These are phyloP conservation scores for Apis mellifera DNA, from an alignment of 1,140 invertebrate genomes.

Conservation along the genomic window Amel_HAv3.1 CM009938.2:5859501-5860000, in stretches of 20 bases:
- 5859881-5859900: slow-evolving; percentile 1
- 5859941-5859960: neutral
- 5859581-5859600: too few relatives aligned
- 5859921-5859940: neutral
- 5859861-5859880: neutral
- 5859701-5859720: neutral
- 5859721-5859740: neutral
- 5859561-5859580: too few relatives aligned
- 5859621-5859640: neutral
- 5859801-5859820: neutral
- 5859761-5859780: slow-evolving; percentile 12
- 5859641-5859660: neutral
- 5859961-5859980: too few relatives aligned
- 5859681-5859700: neutral
- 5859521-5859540: too few relatives aligned
- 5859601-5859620: neutral
- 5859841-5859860: neutral
- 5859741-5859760: neutral
- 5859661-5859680: slow-evolving; percentile 4
- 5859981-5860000: too few relatives aligned
- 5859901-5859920: neutral
- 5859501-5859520: too few relatives aligned
- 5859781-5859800: slow-evolving; percentile 40
- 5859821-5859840: slow-evolving; percentile 41
- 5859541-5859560: too few relatives aligned